A percentile compares a stretch with the other conserved stretches of the same genome.
Conservation (phyloP, 1,140 invertebrate genomes). For the Coptotermes formosanus region DNA sequence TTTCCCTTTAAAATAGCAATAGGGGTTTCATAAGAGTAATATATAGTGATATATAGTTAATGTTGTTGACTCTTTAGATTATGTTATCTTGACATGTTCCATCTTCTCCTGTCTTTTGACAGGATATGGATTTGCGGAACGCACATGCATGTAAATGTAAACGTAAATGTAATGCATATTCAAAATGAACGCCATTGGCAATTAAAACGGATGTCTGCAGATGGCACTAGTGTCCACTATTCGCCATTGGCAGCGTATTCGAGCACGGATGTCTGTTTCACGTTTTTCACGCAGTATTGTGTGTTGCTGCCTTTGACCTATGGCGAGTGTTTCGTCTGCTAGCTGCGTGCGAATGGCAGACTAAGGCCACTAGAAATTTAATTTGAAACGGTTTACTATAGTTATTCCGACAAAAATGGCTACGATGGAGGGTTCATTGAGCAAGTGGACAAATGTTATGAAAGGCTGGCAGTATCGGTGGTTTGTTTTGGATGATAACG, state of each 20-base stretch:
- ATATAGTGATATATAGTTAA: too few species aligned
- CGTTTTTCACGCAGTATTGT: too few species aligned
- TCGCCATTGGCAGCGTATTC: neutral
- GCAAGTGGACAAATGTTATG: slow-evolving; percentile 99
- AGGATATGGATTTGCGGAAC: too few species aligned
- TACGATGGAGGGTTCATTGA: slow-evolving; percentile 95
- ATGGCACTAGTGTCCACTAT: neutral
- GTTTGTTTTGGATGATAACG: slow-evolving; percentile 97
- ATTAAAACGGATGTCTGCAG: neutral
- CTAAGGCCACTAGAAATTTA: neutral
- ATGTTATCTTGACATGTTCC: too few species aligned
- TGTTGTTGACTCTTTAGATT: too few species aligned
- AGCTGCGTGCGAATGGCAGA: neutral
- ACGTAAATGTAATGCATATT: neutral
- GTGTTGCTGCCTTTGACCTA: too few species aligned
- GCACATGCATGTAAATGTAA: too few species aligned
- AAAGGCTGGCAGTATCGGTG: slow-evolving; percentile 99
- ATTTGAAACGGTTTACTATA: neutral
- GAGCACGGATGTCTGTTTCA: too few species aligned
- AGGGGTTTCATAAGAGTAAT: too few species aligned
- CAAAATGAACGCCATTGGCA: neutral
- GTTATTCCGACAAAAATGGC: slow-evolving; percentile 47
- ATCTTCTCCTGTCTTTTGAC: too few species aligned
- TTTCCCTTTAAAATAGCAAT: too few species aligned
- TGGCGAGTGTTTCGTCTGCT: neutral